Evolutionary conservation across 1,140 invertebrate species (phyloP), one percentile per base, ranked within the genome.

Genomic region (Ruditapes philippinarum): DNA sequence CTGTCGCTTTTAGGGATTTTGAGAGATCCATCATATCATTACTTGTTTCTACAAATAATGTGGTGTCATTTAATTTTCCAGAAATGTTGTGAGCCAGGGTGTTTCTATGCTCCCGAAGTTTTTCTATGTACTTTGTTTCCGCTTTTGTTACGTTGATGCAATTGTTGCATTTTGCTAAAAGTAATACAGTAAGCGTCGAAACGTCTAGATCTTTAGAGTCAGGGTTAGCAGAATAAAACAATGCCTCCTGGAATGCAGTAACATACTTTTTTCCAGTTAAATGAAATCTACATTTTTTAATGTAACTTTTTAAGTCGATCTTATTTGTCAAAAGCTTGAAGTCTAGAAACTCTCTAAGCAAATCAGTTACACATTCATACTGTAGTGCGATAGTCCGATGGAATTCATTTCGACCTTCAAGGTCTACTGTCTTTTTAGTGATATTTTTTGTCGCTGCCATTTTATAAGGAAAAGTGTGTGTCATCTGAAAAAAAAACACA

Each of bases 291-390:
- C 57, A 62, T 9, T 14, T 62, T 28, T 14, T 19, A 2, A 62
- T n/a, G n/a, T 62, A 62, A 28, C n/a, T 62, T 25, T 62, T 25
- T 28, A 62, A 28, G 14, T 5, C 9, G 9, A 25, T 7, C 11
- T 62, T 62, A 62, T n/a, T 62, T 28, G 25, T 62, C 28, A 14
- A 7, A 7, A 62, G 25, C n/a, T 62, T 62, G 57, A 28, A 62
- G 4, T 62, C 57, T 28, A 62, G n/a, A 62, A 62, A 25, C 57
- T 62, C 57, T 62, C 57, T n/a, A 11, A 62, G 57, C 3, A 28
- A n/a, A 62, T 62, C 57, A 11, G 57, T 62, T 4, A 62, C 57
- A 62, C 57, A 62, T 62, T 62, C 57, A 62, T 25, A 62, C 57
- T 62, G 57, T 25, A 62, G 25, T 62, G 57, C 22, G 7, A 62